Base-by-base conservation (phyloP, 2,888 invertebrate genomes). In the Magallana nippona region DNA sequence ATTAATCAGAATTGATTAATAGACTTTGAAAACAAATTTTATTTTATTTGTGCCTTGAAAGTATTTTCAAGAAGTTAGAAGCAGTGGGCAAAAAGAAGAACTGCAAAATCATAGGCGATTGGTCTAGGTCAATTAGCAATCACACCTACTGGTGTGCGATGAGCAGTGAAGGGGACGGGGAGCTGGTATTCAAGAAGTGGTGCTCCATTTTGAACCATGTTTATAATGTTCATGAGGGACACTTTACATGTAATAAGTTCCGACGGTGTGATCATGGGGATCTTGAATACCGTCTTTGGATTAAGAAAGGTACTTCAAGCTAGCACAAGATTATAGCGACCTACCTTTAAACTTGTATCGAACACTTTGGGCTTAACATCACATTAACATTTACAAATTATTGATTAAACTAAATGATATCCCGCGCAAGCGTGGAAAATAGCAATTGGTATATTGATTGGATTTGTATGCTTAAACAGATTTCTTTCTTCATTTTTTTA, bases 131-230 rank as follows among this genome's bases (percentile, higher is more conserved):
- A 3, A 83, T 86, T 17, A 79, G 79, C 77, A 87, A 87, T 57
- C 87, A 86, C 63, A 57, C 84, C 77, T 87, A 87, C 58, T 87
- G 87, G 86, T 85, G 84, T 84, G 87, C 88, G 13, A 85, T 85
- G 3, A 79, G 71, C n/a, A 87, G 86, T 83, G 83, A 78, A 13
- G 86, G 86, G 55, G 83, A 86, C 58, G 85, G 85, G 1, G 85
- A 87, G n/a, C 78, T 86, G n/a, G 81, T 85, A 2, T 55, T 78
- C 55, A 77, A 85, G 57, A 89, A 87, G 56, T 89, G 87, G 87
- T 57, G 78, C 15, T 87, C 86, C 8, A 87, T 88, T 15, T 57
- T 84, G 13, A 88, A 89, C 77, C 88, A 88, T 82, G 82, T 88
- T 8, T 58, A 82, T 15, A 81, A 87, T 60, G 58, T 84, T 13